These are phyloP conservation scores for Apodemia mormo DNA, from an alignment of 2,888 invertebrate species.

Conservation along the genomic window DNA sequence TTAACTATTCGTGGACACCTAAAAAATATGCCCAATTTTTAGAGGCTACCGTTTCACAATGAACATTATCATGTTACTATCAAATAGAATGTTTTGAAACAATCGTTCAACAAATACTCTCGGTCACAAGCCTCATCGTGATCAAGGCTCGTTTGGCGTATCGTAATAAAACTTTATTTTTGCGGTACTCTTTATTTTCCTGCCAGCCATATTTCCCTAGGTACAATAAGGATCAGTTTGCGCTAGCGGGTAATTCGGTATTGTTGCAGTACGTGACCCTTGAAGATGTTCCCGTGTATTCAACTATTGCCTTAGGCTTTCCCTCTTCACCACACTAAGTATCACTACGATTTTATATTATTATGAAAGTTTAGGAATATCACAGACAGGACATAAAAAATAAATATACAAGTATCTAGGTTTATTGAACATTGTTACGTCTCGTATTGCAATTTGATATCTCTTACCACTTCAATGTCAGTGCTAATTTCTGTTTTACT, in stretches of 20 bases:
- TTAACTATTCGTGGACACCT: background rate
- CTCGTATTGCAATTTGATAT: too few species aligned
- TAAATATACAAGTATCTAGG: too few species aligned
- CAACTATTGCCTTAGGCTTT: conserved; percentile 63
- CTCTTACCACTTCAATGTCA: too few species aligned
- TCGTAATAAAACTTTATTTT: conserved; percentile 57
- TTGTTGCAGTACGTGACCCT: conserved; percentile 71
- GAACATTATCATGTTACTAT: background rate
- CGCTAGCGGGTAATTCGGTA: conserved; percentile 66
- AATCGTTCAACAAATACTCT: conserved; percentile 11
- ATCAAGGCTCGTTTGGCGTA: conserved; percentile 9
- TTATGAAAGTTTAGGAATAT: conserved; percentile 38
- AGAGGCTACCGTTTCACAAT: background rate
- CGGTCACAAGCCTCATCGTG: conserved; percentile 8
- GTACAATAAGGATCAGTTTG: conserved; percentile 64
- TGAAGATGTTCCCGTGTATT: conserved; percentile 68
- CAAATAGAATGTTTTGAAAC: background rate
- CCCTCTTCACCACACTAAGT: conserved; percentile 62
- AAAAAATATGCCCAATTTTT: background rate
- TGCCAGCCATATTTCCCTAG: conserved; percentile 61
- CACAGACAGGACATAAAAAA: conserved; percentile 31
- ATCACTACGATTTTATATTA: conserved; percentile 66
- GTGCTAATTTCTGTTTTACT: too few species aligned
- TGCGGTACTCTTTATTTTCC: conserved; percentile 28
- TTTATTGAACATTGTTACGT: too few species aligned